Base-by-base conservation (phyloP, 2,888 invertebrate genomes). In the Chironomus tentans region DNA sequence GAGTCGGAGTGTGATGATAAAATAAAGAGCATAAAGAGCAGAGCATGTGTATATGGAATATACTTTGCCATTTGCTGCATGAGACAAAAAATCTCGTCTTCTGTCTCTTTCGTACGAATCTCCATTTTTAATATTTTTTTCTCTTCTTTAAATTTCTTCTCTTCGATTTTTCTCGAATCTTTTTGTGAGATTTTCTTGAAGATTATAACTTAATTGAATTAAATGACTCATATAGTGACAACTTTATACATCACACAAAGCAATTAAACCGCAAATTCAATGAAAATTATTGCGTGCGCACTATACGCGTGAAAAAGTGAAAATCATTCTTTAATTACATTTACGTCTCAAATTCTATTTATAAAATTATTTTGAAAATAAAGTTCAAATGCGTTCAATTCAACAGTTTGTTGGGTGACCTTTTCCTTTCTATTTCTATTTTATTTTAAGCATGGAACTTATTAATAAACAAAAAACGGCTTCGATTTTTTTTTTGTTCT, bases 101-200 rank as follows among this genome's bases (percentile, higher is more conserved):
- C 5, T 62, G 50, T 72, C 62, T 72, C 62, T 72, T 61, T 62
- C 72, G 1, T 28, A 1, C 18, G 5, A 62, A 72, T 72, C 72
- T 72, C 72, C 72, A 72, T 72, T 72, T 72, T 71, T 70, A 18
- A 48, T 70, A 38, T 38, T 50, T 15, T 50, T 15, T 70, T 70
- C 70, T 70, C 70, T n/a, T n/a, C n/a, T n/a, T n/a, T n/a, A n/a
- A n/a, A n/a, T n/a, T 71, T 71, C 24, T 21, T 71, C 71, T 4
- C 56, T 56, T 56, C 28, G 71, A 24, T 71, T 71, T 12, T 71
- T 46, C 10, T 38, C 1, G 38, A 38, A 38, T 38, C 7, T 38
- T 38, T n/a, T 38, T 38, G 38, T 38, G 10, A 1, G 10, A 38
- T 38, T 38, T 28, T 10, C 10, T 2, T 38, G 7, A 10, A 10